These are phyloP conservation scores for Gobiocypris rarus DNA, from an alignment of 2,113 vertebrate species.

Conservation along the genomic window DNA sequence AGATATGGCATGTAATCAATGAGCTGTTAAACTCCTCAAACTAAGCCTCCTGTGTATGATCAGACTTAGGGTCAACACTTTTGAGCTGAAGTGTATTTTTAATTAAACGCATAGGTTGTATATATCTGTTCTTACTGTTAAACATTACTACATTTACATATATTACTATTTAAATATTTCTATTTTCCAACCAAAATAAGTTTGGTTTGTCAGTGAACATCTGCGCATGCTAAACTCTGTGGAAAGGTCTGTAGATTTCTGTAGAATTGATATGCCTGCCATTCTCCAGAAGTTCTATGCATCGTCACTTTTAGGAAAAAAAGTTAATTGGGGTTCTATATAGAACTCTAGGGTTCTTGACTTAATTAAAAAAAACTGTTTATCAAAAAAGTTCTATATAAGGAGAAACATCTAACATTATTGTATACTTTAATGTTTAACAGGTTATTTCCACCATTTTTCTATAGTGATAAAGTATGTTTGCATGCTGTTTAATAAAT, in stretches of 20 bases:
- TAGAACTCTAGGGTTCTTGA: no score
- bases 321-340: no score
- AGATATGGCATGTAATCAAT: background rate
- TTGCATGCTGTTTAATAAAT: no score
- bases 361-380: no score
- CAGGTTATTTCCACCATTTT: no score
- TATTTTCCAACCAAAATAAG: background rate
- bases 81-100: background rate
- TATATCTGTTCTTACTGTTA: background rate
- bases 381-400: no score
- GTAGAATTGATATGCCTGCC: no score
- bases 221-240: background rate
- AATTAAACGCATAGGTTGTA: background rate
- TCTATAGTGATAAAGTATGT: no score
- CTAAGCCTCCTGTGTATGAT: background rate
- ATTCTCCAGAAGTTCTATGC: background rate
- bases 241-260: background rate
- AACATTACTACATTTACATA: background rate
- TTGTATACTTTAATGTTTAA: no score
- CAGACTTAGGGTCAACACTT: background rate
- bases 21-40: background rate
- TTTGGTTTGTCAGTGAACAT: no score
- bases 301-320: no score
- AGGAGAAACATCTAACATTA: no score
- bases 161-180: background rate